A percentile compares a stretch with the other conserved stretches of the same genome.
These are phyloP conservation scores for Channa striata DNA, from an alignment of 2,797 vertebrate genomes.

Conservation along the genomic window DNA sequence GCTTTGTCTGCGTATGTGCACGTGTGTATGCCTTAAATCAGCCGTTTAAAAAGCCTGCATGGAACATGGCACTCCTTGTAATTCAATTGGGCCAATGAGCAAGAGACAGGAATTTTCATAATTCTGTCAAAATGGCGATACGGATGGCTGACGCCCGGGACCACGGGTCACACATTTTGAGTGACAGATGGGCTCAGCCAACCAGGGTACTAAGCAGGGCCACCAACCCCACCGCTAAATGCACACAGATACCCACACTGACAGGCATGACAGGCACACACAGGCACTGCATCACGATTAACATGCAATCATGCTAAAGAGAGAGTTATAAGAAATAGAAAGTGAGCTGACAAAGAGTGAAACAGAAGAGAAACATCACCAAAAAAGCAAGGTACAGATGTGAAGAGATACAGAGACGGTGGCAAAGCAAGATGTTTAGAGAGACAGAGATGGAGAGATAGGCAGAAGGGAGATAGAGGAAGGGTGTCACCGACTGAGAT, in stretches of 20 bases:
- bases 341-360: constrained; percentile 36
- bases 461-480: constrained; percentile 56
- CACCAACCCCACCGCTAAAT: constrained; percentile 47
- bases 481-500: constrained; percentile 57
- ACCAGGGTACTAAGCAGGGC: constrained; percentile 87
- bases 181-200: constrained; percentile 94
- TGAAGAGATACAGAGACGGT: constrained; percentile 27
- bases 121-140: constrained; percentile 85
- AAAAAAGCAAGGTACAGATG: constrained; percentile 28
- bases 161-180: constrained; percentile 86
- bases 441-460: constrained; percentile 64
- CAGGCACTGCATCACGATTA: constrained; percentile 79
- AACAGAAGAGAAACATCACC: constrained; percentile 4
- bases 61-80: constrained; percentile 81
- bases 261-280: constrained; percentile 85
- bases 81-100: constrained; percentile 88
- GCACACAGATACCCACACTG: constrained; percentile 44
- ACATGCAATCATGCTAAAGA: constrained; percentile 23
- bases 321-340: constrained; percentile 4
- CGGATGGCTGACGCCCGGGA: constrained; percentile 82
- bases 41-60: constrained; percentile 70
- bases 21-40: constrained; percentile 59
- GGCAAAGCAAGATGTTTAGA: constrained; percentile 58
- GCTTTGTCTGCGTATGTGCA: constrained; percentile 15
- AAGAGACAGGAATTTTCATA: constrained; percentile 88